phyloP scores from a whole-genome alignment of 2,113 vertebrate genomes.

The Glareola pratincola region DNA sequence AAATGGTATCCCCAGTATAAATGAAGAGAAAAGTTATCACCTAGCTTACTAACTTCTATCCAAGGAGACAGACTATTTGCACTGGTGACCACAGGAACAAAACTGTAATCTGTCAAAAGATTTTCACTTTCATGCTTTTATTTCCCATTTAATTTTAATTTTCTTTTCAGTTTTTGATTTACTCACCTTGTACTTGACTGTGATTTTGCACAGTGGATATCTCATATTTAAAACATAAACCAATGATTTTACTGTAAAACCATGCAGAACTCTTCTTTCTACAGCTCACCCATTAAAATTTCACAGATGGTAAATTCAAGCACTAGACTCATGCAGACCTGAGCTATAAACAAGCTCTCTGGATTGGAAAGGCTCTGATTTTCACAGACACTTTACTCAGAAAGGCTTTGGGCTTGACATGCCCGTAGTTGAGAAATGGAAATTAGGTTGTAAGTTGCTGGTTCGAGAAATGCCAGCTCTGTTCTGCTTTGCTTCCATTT shows the following conservation, averaged over 20 bases:
- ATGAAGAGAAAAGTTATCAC: not conserved
- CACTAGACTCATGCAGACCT: not conserved
- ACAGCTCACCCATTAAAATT: not conserved
- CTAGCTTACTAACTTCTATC: not conserved
- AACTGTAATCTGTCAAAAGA: not conserved
- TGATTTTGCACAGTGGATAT: not conserved
- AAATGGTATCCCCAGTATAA: not conserved
- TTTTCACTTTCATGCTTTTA: not conserved
- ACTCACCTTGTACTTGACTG: not conserved
- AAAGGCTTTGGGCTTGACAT: slow-evolving; percentile 5
- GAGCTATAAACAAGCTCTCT: slow-evolving; percentile 3
- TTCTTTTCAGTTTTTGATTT: not conserved
- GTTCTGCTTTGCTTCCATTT: not conserved
- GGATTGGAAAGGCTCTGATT: not conserved
- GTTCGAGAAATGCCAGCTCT: not conserved
- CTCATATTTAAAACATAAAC: slow-evolving; percentile 22
- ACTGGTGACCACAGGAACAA: not conserved
- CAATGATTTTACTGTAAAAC: not conserved
- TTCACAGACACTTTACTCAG: not conserved
- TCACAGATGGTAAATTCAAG: slow-evolving; percentile 20
- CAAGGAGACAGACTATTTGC: not conserved
- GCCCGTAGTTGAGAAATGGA: not conserved
- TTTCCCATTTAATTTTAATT: not conserved
- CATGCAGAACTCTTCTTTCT: not conserved
- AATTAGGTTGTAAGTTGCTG: not conserved